phyloP scores from a whole-genome alignment of 2,797 vertebrate genomes.

The Buphagus erythrorhynchus region DNA sequence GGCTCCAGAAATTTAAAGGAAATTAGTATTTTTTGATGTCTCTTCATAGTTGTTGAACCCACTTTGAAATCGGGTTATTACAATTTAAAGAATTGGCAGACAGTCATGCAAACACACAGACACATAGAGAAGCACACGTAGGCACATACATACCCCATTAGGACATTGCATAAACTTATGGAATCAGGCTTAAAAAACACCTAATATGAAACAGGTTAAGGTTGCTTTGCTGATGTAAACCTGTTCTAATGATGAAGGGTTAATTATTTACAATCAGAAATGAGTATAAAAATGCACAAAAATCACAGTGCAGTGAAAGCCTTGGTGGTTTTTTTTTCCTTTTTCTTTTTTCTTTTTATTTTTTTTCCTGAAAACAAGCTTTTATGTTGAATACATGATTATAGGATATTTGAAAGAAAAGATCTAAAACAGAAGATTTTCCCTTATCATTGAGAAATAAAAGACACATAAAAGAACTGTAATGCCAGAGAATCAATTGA shows the following conservation, averaged over 20 bases:
- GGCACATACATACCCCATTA: fast-evolving
- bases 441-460: background rate
- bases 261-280: background rate
- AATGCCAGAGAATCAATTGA: background rate
- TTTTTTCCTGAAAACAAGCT: background rate
- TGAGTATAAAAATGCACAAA: background rate
- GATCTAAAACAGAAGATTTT: background rate
- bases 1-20: background rate
- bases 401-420: slow-evolving; percentile 2
- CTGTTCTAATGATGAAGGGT: background rate
- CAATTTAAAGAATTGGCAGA: background rate
- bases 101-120: background rate
- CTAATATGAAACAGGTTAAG: background rate
- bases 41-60: background rate
- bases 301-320: fast-evolving
- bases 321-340: fast-evolving
- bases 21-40: background rate
- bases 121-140: fast-evolving
- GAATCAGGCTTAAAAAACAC: background rate
- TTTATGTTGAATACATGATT: background rate
- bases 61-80: background rate
- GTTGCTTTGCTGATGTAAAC: background rate
- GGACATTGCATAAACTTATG: background rate
- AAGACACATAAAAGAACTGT: background rate
- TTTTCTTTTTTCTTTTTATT: background rate